Evolutionary conservation across 92 coral and sea anemone genomes (phyloP), one percentile per base, ranked within the genome.

Genomic region (Epizoanthus ramosus): DNA sequence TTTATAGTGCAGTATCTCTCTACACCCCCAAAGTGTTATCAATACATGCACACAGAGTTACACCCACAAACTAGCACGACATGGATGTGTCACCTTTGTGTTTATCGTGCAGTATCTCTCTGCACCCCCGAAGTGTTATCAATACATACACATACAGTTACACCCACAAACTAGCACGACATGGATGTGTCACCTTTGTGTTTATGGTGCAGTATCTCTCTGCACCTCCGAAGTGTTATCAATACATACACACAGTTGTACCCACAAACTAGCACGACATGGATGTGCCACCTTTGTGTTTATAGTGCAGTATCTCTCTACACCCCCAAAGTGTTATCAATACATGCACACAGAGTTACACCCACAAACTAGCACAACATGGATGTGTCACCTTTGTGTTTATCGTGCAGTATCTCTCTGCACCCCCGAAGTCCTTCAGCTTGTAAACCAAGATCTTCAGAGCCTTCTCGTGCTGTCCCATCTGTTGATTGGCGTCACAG

Each of bases 391-490:
- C 99, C 98, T 85, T 92, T 4, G 99, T 94, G 83, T 97, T 89
- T 56, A 97, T 75, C 71, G 91, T 92, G 70, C 99, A 97, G 90
- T 94, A 90, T 66, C 95, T 83, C 57, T 92, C 92, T 17, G 99
- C 99, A 23, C 94, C 98, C 5, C 90, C 74, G 77, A 90, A 97
- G 85, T 97, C 97, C 39, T 84, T 73, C 9, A 97, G 89, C 85
- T 97, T 89, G 80, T 93, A 89, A 35, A 97, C 99, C 28, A 92
- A 89, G 65, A 97, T 97, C 71, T 90, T 94, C 66, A 97, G 79
- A 7, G 99, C 99, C 82, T 97, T 97, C 72, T 92, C 85, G 73
- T 97, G 92, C 80, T 97, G 99, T 45, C 93, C 99, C 94, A 97
- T 89, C 99, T 97, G 74, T 68, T 82, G 73, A 28, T 7, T 64